Evolutionary conservation across 2,113 vertebrate species (phyloP), one percentile per base, ranked within the genome.

Genomic region (Pituophis catenifer): DNA sequence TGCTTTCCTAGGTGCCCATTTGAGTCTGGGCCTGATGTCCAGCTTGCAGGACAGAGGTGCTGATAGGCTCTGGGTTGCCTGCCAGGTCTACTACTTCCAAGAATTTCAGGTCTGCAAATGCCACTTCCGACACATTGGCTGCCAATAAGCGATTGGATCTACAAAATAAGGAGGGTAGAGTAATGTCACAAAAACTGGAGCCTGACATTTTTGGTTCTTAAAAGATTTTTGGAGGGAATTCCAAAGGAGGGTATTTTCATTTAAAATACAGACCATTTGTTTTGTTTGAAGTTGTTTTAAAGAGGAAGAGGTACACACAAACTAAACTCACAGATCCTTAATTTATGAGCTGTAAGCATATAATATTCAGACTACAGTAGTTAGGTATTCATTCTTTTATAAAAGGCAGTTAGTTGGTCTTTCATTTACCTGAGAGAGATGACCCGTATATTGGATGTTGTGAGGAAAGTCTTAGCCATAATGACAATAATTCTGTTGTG

Each of bases 361-460:
- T 11, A 52, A 54, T 62, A 53, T 55, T 53, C 17, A 55, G 26
- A 29, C 87, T 23, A 5, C 1, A 24, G 1, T 26, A 17, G 2
- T 26, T 81, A 15, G 5, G 21, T 44, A 24, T 29, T 33, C 23
- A 26, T 50, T 17, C 55, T 26, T 17, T 8, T 50, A 1, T 33
- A 52, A 3, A 54, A 24, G 38, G 54, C 38, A 23, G 2, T 23
- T 12, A n/a, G 48, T 24, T 53, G n/a, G 33, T 8, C 21, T 23
- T 23, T 88, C 2, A 23, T 59, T 88, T 94, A 97, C 97, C 97
- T 96, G 93, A 97, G 96, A 65, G 95, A 89, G 90, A 97, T 94
- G 65, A 95, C 95, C 0, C 94, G 96, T 44, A 97, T 93, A 89
- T 48, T 91, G 2, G 96, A 96, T 0, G 96, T 95, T 58, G 93